A percentile compares a stretch with the other conserved stretches of the same genome.
These are phyloP conservation scores for Cynocephalus volans DNA, from an alignment of 2,113 vertebrate species.

Conservation along the genomic window DNA sequence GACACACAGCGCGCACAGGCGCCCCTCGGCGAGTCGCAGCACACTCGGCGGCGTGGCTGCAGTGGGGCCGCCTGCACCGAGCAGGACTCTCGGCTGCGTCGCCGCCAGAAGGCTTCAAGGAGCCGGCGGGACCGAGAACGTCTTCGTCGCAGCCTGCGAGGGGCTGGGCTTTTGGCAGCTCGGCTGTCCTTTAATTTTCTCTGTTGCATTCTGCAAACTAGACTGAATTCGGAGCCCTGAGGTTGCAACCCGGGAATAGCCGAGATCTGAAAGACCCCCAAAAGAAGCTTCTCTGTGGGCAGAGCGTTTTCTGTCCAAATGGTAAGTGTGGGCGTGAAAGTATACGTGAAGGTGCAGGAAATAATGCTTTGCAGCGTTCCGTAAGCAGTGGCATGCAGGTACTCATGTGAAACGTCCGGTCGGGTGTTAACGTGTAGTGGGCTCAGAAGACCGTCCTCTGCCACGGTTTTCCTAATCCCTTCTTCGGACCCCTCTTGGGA, in stretches of 20 bases:
- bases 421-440: neutral
- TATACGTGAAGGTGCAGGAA: neutral
- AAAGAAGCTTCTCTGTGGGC: slow-evolving; percentile 1
- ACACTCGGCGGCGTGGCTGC: slow-evolving; percentile 69
- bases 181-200: neutral
- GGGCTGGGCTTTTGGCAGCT: slow-evolving; percentile 74
- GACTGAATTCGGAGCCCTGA: slow-evolving; percentile 68
- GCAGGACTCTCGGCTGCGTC: slow-evolving; percentile 30
- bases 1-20: slow-evolving; percentile 57
- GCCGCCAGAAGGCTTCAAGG: slow-evolving; percentile 87
- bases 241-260: neutral
- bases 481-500: neutral
- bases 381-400: neutral
- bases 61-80: neutral
- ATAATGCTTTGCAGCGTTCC: neutral
- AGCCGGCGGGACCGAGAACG: slow-evolving; percentile 71
- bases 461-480: neutral
- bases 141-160: slow-evolving; percentile 70
- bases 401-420: neutral
- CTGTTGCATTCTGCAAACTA: slow-evolving; percentile 48
- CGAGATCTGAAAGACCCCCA: slow-evolving; percentile 29
- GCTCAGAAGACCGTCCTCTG: neutral
- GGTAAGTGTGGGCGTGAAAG: slow-evolving; percentile 86
- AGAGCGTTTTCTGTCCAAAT: neutral
- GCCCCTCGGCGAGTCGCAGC: slow-evolving; percentile 23